A percentile compares a stretch with the other conserved stretches of the same genome.
These are phyloP conservation scores for Gymnogyps californianus DNA, from an alignment of 2,113 vertebrate genomes.

Conservation along the genomic window DNA sequence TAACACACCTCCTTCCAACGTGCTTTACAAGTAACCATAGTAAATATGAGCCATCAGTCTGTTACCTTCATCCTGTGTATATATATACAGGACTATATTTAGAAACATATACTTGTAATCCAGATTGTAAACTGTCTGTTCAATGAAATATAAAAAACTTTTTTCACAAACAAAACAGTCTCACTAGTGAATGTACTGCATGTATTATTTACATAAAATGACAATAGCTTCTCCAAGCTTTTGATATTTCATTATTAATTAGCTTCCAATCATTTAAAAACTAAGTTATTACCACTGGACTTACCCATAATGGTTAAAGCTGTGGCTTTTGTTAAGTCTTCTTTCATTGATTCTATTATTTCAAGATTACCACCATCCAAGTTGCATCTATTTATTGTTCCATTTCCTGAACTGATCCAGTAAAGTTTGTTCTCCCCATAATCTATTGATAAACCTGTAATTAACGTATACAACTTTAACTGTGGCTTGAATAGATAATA, in stretches of 20 bases:
- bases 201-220: not conserved
- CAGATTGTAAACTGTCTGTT: not conserved
- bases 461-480: constrained; percentile 52
- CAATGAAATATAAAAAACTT: not conserved
- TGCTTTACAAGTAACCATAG: not conserved
- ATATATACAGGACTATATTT: not conserved
- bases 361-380: constrained; percentile 92
- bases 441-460: constrained; percentile 94
- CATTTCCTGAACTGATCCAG: constrained; percentile 98
- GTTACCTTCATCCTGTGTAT: not conserved
- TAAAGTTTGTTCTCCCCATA: constrained; percentile 91
- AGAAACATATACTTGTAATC: not conserved
- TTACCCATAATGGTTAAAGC: constrained; percentile 98
- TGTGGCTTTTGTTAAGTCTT: constrained; percentile 90
- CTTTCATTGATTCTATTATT: constrained; percentile 92
- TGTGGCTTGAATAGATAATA: not conserved
- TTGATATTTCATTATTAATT: constrained; percentile 68
- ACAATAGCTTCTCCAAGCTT: constrained; percentile 10
- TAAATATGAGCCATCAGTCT: not conserved
- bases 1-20: not conserved
- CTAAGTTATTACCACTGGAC: constrained; percentile 60
- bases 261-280: constrained; percentile 32
- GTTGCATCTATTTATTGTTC: constrained; percentile 97
- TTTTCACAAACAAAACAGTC: not conserved
- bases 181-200: not conserved